phyloP scores from a whole-genome alignment of 2,113 vertebrate species.

The Miniopterus natalensis region DNA sequence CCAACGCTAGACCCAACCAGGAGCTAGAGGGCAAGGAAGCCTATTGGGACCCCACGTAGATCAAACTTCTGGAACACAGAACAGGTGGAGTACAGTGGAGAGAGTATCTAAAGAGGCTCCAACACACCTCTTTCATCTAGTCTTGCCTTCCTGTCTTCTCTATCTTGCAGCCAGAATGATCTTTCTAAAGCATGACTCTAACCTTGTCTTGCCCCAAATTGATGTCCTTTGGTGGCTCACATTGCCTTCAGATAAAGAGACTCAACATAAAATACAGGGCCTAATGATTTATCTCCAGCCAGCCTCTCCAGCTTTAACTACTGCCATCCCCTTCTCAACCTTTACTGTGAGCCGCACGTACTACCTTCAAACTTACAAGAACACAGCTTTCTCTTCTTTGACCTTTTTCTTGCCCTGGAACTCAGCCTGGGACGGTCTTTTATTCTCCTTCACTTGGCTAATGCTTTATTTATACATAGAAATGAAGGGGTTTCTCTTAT shows the following conservation, averaged over 20 bases:
- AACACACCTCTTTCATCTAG: not conserved
- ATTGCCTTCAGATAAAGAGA: not conserved
- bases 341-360: not conserved
- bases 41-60: not conserved
- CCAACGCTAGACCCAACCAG: not conserved
- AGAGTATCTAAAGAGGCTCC: not conserved
- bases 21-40: not conserved
- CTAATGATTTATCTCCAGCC: not conserved
- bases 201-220: not conserved
- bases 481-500: conserved; percentile 36
- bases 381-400: not conserved
- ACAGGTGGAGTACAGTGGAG: not conserved
- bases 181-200: not conserved
- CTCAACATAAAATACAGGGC: not conserved
- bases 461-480: not conserved
- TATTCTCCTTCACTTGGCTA: not conserved
- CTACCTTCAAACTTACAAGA: not conserved
- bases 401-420: not conserved
- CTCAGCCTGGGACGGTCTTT: not conserved
- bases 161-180: not conserved
- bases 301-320: not conserved
- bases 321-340: not conserved
- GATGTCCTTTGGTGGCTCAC: not conserved
- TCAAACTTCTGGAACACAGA: conserved; percentile 29
- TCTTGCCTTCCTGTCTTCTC: not conserved